Base-by-base conservation (phyloP, 1,140 invertebrate genomes). In the Dysdera silvatica region DNA sequence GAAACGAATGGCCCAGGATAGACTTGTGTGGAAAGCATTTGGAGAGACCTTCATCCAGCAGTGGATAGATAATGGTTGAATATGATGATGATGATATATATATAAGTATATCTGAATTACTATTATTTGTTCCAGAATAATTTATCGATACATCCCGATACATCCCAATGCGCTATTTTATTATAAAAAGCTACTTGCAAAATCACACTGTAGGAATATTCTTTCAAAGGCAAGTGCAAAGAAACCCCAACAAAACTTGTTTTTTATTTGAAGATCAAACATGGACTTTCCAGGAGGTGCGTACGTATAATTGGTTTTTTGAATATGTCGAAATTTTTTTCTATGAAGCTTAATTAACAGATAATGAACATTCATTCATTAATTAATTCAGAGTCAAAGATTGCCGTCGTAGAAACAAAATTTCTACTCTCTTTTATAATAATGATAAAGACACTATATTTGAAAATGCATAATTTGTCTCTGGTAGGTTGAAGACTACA, bases 171-270 rank as follows among this genome's bases (percentile, higher is more conserved):
- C 59, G 43, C 14, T 4, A 23, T 4, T 55, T 65, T 4, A 54
- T 65, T 29, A 29, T 51, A 18, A 53, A 55, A 40, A 60, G 49
- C 26, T 26, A 55, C n/a, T 55, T 40, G 14, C n/a, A 23, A 20
- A 60, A 60, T 26, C 10, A 14, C n/a, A 65, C 63, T 8, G 57
- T 65, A 2, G 56, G 56, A 5, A n/a, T 33, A 40, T 16, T 89
- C 35, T 92, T 93, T 72, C 81, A 83, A 59, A 75, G 82, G 58
- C 77, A 82, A 65, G 87, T 87, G 3, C 80, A 80, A 23, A 85
- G 82, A 70, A 81, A 90, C 75, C 89, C 90, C 0, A 81, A 91
- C 51, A 91, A 91, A 78, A 68, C 82, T 2, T 88, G 86, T 59
- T 85, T 94, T 37, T 78, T 90, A 35, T 89, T 80, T 69, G 87